Evolutionary conservation across 2,797 vertebrate species (phyloP).

Genomic region (Threskiornis aethiopicus): DNA sequence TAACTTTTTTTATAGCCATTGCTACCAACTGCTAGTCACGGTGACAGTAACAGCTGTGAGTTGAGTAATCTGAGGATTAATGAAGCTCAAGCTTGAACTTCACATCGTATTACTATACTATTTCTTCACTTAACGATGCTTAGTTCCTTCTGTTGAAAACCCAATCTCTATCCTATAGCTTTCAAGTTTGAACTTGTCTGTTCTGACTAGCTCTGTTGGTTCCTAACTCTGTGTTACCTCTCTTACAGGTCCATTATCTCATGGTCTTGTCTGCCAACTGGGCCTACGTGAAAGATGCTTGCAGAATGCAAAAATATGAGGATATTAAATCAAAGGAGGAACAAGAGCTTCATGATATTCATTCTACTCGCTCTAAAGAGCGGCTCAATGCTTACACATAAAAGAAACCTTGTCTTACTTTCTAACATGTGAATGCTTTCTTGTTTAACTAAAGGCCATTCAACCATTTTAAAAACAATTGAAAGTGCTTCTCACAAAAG

Average conservation of each 20-base stretch:
- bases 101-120: accelerated
- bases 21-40: not conserved
- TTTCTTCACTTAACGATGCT: not conserved
- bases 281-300: constrained; percentile 98
- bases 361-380: constrained; percentile 99
- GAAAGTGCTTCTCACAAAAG: constrained; percentile 81
- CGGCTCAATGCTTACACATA: constrained; percentile 99
- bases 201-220: not conserved
- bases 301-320: constrained; percentile 98
- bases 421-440: constrained; percentile 74
- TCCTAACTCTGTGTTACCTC: not conserved
- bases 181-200: not conserved
- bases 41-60: not conserved
- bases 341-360: constrained; percentile 97
- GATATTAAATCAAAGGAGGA: constrained; percentile 99
- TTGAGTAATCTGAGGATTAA: not conserved
- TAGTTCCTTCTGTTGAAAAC: not conserved
- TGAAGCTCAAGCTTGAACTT: not conserved
- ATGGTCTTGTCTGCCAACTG: constrained; percentile 99
- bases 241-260: constrained; percentile 91
- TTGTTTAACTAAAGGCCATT: constrained; percentile 80
- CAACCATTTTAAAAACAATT: constrained; percentile 73
- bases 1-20: not conserved
- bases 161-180: not conserved
- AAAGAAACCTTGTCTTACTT: constrained; percentile 57